Evolutionary conservation across 2,113 vertebrate species (phyloP).

Genomic region (Apaloderma vittatum): DNA sequence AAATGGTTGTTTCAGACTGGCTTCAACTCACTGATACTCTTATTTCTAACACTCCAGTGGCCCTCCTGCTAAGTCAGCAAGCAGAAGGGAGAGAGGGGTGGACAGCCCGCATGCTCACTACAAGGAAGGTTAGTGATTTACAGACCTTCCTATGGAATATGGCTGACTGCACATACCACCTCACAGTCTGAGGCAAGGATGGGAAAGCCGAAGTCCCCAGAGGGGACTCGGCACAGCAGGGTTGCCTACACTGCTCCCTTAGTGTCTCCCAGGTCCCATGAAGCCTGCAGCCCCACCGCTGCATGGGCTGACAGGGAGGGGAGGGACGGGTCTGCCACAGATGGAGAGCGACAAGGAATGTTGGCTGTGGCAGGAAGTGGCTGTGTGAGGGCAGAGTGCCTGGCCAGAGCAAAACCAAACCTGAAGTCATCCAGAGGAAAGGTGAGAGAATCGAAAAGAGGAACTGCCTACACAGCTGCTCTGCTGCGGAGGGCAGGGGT

Average conservation of each 20-base stretch:
- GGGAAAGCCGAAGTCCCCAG: background rate
- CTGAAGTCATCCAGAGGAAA: background rate
- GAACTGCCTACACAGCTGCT: background rate
- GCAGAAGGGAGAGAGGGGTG: background rate
- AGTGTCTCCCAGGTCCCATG: background rate
- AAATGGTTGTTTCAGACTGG: background rate
- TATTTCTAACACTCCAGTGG: background rate
- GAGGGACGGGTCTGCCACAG: background rate
- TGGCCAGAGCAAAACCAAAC: background rate
- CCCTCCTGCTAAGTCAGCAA: background rate
- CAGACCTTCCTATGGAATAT: background rate
- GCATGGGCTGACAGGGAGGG: background rate
- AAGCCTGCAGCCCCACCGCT: fast-evolving
- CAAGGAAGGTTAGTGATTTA: background rate
- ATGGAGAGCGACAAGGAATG: background rate
- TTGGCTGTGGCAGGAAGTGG: background rate
- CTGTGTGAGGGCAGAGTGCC: background rate
- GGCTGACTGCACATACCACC: background rate
- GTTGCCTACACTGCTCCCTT: background rate
- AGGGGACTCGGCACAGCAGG: background rate
- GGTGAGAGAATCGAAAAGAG: background rate
- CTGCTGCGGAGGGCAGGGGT: background rate
- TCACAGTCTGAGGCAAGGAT: background rate
- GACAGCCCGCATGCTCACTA: background rate
- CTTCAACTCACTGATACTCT: background rate